Evolutionary conservation across 2,113 vertebrate species (phyloP), one percentile per base, ranked within the genome.

Genomic region (Lonchura striata): DNA sequence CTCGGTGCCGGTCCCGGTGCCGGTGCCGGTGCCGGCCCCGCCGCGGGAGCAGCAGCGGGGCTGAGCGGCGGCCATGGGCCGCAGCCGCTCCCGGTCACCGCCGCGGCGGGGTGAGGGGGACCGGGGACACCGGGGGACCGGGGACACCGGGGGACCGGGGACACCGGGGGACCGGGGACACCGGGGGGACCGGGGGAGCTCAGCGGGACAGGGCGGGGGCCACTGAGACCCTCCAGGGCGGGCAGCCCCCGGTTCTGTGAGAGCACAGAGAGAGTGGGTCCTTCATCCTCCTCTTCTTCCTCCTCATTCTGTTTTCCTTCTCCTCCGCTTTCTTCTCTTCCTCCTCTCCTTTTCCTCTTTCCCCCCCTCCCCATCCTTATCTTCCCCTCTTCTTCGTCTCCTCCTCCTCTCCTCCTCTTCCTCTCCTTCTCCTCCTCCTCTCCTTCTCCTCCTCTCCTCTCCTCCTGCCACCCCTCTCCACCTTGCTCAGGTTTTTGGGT

Each of bases 61-160:
- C 82, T 15, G 60, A 46, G 39, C 64, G 65, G 33, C 74, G 65
- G 49, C 74, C 49, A 95, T 95, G 84, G 90, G 92, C 57, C 79
- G 77, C 41, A 93, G 91, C 80, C 91, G 91, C 23, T 95, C 94
- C 42, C 80, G 91, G 20, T 91, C 91, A 12, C 94, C 94, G 31
- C 78, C 94, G 63, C 87, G 94, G 18, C 83, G 91, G 35, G 94
- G 94, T 85, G 64, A 84, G 83, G 4, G 16, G n/a, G n/a, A n/a
- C n/a, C n/a, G n/a, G n/a, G n/a, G 28, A 8, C 11, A 39, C n/a
- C 10, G 25, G 20, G 39, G 30, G 15, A 24, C 22, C 3, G 19
- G 35, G 10, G 24, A 10, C 8, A 10, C 2, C 35, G 46, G 37
- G 28, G 22, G 16, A 2, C 8, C 13, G 69, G 19, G 21, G 28